Evolutionary conservation across 2,113 vertebrate species (phyloP).

Genomic region (Monopterus albus): DNA sequence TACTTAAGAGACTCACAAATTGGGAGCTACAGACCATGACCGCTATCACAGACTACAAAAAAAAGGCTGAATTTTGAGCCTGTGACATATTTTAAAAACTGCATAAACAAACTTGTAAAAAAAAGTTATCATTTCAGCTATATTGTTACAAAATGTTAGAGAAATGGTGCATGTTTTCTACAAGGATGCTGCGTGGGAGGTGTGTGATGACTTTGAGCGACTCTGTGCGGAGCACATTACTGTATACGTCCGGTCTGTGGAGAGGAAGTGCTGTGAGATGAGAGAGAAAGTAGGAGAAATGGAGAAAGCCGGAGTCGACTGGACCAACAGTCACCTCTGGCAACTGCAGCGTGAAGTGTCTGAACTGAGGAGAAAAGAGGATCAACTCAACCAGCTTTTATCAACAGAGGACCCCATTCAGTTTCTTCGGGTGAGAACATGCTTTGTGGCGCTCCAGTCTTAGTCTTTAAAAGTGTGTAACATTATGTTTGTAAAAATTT

Average conservation of each 20-base stretch:
- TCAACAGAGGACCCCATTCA: constrained; percentile 58
- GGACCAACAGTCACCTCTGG: background rate
- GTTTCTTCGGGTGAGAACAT: constrained; percentile 62
- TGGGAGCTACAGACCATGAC: too few species aligned
- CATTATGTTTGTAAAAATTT: background rate
- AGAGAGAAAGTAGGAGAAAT: constrained; percentile 43
- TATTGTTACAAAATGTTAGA: too few species aligned
- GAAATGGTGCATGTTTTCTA: background rate
- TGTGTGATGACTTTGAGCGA: constrained; percentile 41
- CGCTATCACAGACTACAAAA: too few species aligned
- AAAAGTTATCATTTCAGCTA: too few species aligned
- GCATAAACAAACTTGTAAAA: too few species aligned
- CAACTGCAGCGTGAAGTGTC: constrained; percentile 44
- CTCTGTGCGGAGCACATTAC: constrained; percentile 10
- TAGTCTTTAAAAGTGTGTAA: background rate
- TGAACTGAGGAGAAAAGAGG: constrained; percentile 47
- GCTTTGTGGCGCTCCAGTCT: background rate
- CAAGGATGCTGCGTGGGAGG: constrained; percentile 53
- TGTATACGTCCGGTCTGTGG: background rate
- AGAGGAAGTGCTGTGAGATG: constrained; percentile 43
- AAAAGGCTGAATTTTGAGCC: too few species aligned
- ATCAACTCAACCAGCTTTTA: constrained; percentile 52
- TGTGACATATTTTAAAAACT: too few species aligned
- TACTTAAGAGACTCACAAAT: too few species aligned
- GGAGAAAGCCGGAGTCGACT: constrained; percentile 54